Conservation (phyloP, 2,113 vertebrate genomes). For the Zonotrichia leucophrys region DNA sequence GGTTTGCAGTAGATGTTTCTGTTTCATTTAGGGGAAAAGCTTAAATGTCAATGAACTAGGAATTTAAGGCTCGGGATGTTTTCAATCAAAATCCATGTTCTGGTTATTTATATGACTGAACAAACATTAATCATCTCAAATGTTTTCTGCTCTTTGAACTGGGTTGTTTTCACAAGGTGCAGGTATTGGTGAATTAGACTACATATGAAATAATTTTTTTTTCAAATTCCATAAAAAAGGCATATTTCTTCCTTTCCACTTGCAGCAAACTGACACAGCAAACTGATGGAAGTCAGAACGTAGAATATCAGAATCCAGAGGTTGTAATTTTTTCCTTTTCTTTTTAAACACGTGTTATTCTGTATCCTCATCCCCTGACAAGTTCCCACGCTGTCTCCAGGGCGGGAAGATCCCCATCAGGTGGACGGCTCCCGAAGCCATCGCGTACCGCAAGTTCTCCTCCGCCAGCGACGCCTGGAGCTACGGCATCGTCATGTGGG, state of each 20-base stretch:
- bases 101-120: slow-evolving; percentile 46
- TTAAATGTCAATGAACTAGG: not conserved
- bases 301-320: not conserved
- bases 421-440: slow-evolving; percentile 95
- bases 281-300: not conserved
- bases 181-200: not conserved
- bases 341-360: not conserved
- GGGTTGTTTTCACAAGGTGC: not conserved
- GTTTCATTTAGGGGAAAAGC: not conserved
- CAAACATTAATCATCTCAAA: slow-evolving; percentile 54
- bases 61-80: not conserved
- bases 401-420: slow-evolving; percentile 96
- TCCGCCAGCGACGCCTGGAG: slow-evolving; percentile 93
- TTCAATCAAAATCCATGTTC: slow-evolving; percentile 10
- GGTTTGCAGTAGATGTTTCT: not conserved
- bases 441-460: slow-evolving; percentile 94
- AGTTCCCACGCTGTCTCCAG: slow-evolving; percentile 63
- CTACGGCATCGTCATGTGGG: slow-evolving; percentile 99
- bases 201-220: not conserved
- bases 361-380: not conserved
- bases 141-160: slow-evolving; percentile 37
- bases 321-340: not conserved
- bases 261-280: not conserved
- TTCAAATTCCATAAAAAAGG: not conserved
- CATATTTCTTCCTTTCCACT: not conserved